Percentiles rank a stretch among this genome's conserved stretches.
Conservation (phyloP, 2,113 vertebrate species). For the Lonchura striata region DNA sequence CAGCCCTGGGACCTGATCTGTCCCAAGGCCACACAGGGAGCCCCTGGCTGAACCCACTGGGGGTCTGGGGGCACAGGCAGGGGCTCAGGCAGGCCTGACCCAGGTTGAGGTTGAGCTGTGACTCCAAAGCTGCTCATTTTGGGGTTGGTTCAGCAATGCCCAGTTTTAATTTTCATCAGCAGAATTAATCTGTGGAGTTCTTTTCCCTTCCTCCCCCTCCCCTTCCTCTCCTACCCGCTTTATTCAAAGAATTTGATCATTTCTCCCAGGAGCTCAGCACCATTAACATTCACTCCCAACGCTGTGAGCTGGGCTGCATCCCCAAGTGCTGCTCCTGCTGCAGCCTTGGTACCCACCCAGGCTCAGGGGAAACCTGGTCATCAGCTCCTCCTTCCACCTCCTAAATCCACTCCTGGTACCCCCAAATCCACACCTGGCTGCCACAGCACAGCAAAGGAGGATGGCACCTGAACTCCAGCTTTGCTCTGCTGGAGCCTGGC, state of each 20-base stretch:
- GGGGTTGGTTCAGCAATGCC: neutral
- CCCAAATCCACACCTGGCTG: neutral
- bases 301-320: neutral
- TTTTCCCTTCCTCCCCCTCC: slow-evolving; percentile 7
- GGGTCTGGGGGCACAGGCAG: neutral
- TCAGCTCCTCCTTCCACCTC: neutral
- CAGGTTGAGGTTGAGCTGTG: neutral
- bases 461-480: neutral
- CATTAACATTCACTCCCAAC: slow-evolving; percentile 32
- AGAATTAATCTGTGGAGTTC: slow-evolving; percentile 29
- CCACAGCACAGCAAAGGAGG: neutral
- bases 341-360: neutral
- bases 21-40: neutral
- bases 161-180: slow-evolving; percentile 22
- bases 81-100: rapidly evolving
- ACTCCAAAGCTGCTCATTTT: neutral
- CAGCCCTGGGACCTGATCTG: neutral
- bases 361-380: neutral
- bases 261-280: slow-evolving; percentile 44
- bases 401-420: neutral
- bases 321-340: neutral
- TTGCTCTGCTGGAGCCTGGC: neutral
- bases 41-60: neutral
- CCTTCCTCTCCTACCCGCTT: slow-evolving; percentile 1
- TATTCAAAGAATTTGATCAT: slow-evolving; percentile 11